Conservation (phyloP, 2,888 invertebrate genomes). For the Troglohyphantes excavatus region DNA sequence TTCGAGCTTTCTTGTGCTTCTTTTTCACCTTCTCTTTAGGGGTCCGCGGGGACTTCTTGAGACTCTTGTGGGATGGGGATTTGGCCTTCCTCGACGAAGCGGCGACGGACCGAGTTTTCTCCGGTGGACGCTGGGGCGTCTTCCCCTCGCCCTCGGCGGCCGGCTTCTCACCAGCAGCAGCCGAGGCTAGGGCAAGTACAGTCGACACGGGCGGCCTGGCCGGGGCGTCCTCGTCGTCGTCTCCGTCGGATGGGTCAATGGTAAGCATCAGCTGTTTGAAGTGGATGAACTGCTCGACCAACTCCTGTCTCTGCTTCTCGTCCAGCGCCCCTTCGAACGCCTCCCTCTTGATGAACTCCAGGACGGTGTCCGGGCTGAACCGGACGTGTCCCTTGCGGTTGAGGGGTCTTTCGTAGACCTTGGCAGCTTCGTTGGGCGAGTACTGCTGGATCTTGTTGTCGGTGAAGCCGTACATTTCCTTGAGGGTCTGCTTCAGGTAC, state of each 20-base stretch:
- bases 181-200: not conserved
- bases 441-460: constrained; percentile 98
- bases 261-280: constrained; percentile 85
- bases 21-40: constrained; percentile 43
- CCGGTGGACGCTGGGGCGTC: constrained; percentile 34
- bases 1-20: constrained; percentile 33
- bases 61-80: constrained; percentile 50
- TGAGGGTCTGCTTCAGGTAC: constrained; percentile 96
- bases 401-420: constrained; percentile 97
- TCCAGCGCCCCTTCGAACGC: constrained; percentile 84
- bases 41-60: constrained; percentile 46
- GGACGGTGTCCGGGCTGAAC: constrained; percentile 72
- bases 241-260: constrained; percentile 84
- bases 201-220: not conserved
- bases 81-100: constrained; percentile 10
- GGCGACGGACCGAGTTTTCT: constrained; percentile 47
- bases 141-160: constrained; percentile 27
- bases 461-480: constrained; percentile 97
- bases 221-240: constrained; percentile 10
- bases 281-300: constrained; percentile 92
- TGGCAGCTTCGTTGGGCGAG: constrained; percentile 96
- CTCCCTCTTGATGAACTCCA: constrained; percentile 80
- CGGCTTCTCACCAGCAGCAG: constrained; percentile 16
- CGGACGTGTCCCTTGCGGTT: constrained; percentile 84
- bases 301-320: constrained; percentile 87